Percentiles rank a stretch among this genome's conserved stretches.
These are phyloP conservation scores for Lepas anatifera DNA, from an alignment of 2,888 invertebrate species.

Conservation along the genomic window DNA sequence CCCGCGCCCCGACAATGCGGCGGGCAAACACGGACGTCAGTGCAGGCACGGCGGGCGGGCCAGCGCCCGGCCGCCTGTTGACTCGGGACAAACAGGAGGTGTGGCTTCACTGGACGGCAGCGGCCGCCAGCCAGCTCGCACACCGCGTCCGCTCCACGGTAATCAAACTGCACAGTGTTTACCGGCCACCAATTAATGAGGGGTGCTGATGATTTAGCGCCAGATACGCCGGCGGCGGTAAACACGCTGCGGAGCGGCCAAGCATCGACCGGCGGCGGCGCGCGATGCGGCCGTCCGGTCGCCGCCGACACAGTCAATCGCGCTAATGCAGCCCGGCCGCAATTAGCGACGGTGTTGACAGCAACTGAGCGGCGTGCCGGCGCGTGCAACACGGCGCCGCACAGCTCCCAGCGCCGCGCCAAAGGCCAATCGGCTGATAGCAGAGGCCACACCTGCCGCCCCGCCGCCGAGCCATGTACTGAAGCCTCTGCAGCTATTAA, in stretches of 20 bases:
- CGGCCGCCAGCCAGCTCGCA: neutral
- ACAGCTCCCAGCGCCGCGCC: too few species aligned
- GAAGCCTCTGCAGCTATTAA: neutral
- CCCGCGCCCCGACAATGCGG: neutral
- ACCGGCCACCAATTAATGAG: neutral
- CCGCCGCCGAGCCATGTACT: too few species aligned
- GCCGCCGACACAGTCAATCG: neutral
- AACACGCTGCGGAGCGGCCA: neutral
- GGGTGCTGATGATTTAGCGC: neutral
- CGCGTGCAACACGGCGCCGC: too few species aligned
- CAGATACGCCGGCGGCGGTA: neutral
- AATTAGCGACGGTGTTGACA: neutral
- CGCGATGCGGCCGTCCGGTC: neutral
- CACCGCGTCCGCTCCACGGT: neutral
- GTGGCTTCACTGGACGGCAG: neutral
- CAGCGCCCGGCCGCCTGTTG: neutral
- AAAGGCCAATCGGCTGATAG: neutral
- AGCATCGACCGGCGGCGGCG: neutral
- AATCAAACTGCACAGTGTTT: neutral
- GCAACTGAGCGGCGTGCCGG: too few species aligned
- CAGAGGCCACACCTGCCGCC: too few species aligned
- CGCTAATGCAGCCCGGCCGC: neutral
- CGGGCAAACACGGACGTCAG: too few species aligned
- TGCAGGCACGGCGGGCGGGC: neutral
- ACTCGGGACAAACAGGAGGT: neutral